Conservation (phyloP, 1,140 invertebrate species). For the Apocrypta bakeri region DNA sequence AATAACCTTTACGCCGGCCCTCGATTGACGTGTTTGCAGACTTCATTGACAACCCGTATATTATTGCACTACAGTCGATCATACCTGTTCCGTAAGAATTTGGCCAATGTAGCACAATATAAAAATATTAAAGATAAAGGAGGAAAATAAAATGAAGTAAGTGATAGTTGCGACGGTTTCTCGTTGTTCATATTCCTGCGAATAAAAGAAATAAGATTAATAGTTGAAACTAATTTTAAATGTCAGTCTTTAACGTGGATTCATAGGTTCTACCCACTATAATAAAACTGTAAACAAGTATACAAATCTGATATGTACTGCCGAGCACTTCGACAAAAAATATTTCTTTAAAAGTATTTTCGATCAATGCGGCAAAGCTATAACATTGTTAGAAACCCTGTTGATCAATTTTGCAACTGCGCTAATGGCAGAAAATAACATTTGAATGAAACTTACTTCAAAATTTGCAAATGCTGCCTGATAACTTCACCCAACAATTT, state of each 20-base stretch:
- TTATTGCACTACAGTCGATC: background rate
- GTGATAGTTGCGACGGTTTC: slow-evolving; percentile 31
- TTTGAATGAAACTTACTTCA: slow-evolving; percentile 32
- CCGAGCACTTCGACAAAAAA: slow-evolving; percentile 57
- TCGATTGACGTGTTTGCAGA: too few species aligned
- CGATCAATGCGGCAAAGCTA: slow-evolving; percentile 55
- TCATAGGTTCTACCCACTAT: slow-evolving; percentile 42
- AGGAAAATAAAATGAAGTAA: slow-evolving; percentile 24
- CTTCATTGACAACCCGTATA: too few species aligned
- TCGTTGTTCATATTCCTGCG: slow-evolving; percentile 53
- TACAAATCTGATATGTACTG: slow-evolving; percentile 56
- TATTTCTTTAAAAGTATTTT: slow-evolving; percentile 54
- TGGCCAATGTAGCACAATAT: slow-evolving; percentile 54
- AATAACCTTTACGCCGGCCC: too few species aligned
- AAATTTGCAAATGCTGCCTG: slow-evolving; percentile 34
- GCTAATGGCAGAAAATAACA: too few species aligned
- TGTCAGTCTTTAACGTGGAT: background rate
- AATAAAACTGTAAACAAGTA: slow-evolving; percentile 53
- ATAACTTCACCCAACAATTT: slow-evolving; percentile 3
- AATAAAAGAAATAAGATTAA: background rate
- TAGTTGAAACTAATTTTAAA: background rate
- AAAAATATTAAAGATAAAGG: slow-evolving; percentile 51
- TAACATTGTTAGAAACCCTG: background rate
- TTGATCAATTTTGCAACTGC: background rate
- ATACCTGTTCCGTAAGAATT: slow-evolving; percentile 49